Percentiles rank a stretch among this genome's conserved stretches.
phyloP scores from a whole-genome alignment of 2,113 vertebrate species.

The Phaethornis superciliosus region DNA sequence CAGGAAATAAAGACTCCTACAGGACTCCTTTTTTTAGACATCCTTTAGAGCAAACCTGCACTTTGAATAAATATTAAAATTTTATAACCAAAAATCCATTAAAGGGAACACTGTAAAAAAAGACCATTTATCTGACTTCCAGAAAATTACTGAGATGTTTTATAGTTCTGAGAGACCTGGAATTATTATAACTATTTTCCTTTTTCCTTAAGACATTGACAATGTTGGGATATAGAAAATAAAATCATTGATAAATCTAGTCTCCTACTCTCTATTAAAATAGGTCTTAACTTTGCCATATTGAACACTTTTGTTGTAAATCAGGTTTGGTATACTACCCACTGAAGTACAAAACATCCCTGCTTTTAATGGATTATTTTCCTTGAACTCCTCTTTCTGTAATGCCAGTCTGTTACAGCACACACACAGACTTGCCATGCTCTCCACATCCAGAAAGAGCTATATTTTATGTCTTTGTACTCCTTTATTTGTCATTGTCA shows the following conservation, averaged over 20 bases:
- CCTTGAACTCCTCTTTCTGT: neutral
- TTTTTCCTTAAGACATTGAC: neutral
- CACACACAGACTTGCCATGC: neutral
- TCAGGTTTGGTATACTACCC: neutral
- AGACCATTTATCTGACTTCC: neutral
- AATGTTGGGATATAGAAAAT: neutral
- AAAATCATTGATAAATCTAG: neutral
- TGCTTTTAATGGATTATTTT: neutral
- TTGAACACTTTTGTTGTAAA: neutral
- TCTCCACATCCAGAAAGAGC: neutral
- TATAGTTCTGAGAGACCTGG: neutral
- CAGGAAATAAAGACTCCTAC: neutral
- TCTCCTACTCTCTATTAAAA: neutral
- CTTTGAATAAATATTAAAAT: slow-evolving; percentile 9
- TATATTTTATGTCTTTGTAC: neutral
- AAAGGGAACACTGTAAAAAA: neutral
- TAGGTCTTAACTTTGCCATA: neutral
- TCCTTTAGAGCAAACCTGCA: neutral
- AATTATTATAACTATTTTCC: neutral
- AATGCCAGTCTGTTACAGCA: neutral
- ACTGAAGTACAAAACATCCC: neutral
- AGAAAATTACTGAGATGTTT: neutral
- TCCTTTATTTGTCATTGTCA: neutral
- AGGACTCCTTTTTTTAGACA: neutral
- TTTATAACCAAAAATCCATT: slow-evolving; percentile 4